A percentile compares a stretch with the other conserved stretches of the same genome.
These are phyloP conservation scores for Steatornis caripensis DNA, from an alignment of 2,113 vertebrate species.

Conservation along the genomic window DNA sequence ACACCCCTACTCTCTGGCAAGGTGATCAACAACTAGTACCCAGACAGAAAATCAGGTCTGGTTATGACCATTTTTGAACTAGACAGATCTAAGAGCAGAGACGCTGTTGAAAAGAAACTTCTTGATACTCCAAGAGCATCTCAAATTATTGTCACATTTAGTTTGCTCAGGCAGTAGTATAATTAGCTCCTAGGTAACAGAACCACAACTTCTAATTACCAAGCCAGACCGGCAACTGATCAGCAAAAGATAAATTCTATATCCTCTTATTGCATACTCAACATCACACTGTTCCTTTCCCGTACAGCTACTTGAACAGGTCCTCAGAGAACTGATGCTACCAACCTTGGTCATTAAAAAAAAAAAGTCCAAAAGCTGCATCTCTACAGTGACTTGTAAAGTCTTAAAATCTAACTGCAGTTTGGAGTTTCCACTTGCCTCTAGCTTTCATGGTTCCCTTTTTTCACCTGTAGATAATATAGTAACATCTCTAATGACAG, in stretches of 20 bases:
- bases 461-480: not conserved
- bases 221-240: accelerated
- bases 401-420: not conserved
- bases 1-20: not conserved
- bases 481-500: not conserved
- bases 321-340: not conserved
- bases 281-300: not conserved
- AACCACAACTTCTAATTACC: not conserved
- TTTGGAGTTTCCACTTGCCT: not conserved
- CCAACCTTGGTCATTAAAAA: not conserved
- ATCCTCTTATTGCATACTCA: not conserved
- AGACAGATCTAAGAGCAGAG: not conserved
- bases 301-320: not conserved
- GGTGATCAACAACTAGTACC: not conserved
- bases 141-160: not conserved
- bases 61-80: not conserved
- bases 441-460: not conserved
- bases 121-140: not conserved
- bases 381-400: not conserved
- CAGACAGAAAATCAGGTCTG: not conserved
- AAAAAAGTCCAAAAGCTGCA: not conserved
- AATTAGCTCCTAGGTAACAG: not conserved
- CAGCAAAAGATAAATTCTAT: not conserved
- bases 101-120: not conserved
- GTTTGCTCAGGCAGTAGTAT: not conserved